phyloP scores from a whole-genome alignment of 2,113 vertebrate genomes.

The Ailurus styani region DNA sequence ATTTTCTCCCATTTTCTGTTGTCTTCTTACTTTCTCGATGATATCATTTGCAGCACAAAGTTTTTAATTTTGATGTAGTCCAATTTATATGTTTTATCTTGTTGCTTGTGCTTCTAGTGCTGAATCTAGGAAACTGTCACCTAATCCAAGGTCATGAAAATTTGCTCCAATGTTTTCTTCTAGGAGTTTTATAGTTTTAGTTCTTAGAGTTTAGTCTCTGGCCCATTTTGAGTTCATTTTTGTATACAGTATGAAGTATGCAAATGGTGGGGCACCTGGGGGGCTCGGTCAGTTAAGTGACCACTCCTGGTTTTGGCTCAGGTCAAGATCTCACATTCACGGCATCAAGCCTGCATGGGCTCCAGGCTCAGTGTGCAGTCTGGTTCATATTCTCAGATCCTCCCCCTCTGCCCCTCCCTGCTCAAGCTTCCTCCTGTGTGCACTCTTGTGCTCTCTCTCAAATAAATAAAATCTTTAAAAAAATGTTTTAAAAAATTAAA shows the following conservation, averaged over 20 bases:
- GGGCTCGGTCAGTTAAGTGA: no score
- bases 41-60: background rate
- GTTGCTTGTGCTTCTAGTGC: background rate
- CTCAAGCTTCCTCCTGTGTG: no score
- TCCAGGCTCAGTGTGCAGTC: no score
- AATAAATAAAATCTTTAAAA: no score
- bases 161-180: background rate
- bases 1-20: background rate
- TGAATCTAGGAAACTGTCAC: background rate
- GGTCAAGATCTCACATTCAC: no score
- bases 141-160: background rate
- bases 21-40: background rate
- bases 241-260: background rate
- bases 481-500: no score
- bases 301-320: no score
- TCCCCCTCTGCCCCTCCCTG: no score
- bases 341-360: no score
- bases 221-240: background rate
- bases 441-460: no score
- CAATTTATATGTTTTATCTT: background rate
- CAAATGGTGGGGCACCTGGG: background rate
- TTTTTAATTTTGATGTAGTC: background rate
- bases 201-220: background rate
- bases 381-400: no score
- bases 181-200: background rate